Evolutionary conservation across 37 sponge, comb jelly and placozoan genomes (phyloP), one percentile per base, ranked within the genome.

Genomic region (Haliclona indistincta): DNA sequence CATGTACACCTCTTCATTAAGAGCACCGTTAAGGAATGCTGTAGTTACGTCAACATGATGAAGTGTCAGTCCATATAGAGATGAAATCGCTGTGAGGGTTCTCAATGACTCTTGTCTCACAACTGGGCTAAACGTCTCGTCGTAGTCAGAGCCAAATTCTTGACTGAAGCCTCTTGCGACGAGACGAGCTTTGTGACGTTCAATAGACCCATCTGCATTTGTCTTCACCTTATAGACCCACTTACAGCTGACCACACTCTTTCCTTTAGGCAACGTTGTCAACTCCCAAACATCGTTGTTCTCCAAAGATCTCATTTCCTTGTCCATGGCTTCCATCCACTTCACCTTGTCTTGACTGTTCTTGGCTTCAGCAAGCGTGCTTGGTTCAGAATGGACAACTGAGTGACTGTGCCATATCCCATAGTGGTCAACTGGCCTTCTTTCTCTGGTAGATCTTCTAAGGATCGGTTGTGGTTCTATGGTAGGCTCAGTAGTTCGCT

Each of bases 121-220:
- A 4, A 86, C 81, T 7, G 81, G 76, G 23, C 53, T 74, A 55
- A 86, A 86, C 1, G 64, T 74, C 45, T 86, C 87, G 43, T 86
- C 76, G 47, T 74, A 86, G 51, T 86, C 87, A 13, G 43, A 25
- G 0, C 76, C 75, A 56, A 42, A 61, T 20, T 69, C 74, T 60
- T 86, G 87, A n/a, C 76, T 54, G 38, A 56, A 86, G 1, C 87
- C 81, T 63, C 80, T 68, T 17, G 87, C 87, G 11, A 86, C 74
- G 3, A 86, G 32, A 37, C 87, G 19, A 30, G 70, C 71, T 38
- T 86, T 85, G 74, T 77, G 72, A 37, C 81, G 47, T 43, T 81
- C 81, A 43, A 81, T 44, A 10, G 20, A 33, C 17, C 75, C 75
- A 82, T 73, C 65, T 53, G 51, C 75, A 35, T 40, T 43, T 26